These are phyloP conservation scores for Empidonax alnorum DNA, from an alignment of 2,113 vertebrate species.

Conservation along the genomic window DNA sequence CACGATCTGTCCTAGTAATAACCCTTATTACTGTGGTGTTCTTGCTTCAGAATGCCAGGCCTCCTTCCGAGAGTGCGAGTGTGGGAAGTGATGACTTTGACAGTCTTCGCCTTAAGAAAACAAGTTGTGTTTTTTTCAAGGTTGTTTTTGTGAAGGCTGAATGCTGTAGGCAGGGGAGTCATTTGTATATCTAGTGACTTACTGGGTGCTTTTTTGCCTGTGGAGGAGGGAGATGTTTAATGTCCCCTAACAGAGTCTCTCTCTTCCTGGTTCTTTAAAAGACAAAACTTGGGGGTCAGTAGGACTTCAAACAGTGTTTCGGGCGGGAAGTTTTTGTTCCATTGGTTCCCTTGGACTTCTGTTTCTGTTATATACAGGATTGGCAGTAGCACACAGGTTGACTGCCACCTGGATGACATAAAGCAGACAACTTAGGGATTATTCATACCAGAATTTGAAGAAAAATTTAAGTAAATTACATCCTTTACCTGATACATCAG, in stretches of 20 bases:
- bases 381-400: background rate
- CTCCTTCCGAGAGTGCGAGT: background rate
- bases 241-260: background rate
- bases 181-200: background rate
- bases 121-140: background rate
- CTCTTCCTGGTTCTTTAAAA: background rate
- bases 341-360: background rate
- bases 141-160: background rate
- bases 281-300: background rate
- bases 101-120: constrained; percentile 7
- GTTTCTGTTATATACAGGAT: background rate
- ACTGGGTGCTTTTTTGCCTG: background rate
- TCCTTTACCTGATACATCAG: background rate
- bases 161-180: background rate
- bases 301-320: background rate
- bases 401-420: background rate
- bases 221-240: background rate
- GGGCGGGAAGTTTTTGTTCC: background rate
- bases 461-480: background rate
- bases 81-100: constrained; percentile 17
- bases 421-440: background rate
- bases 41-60: background rate
- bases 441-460: background rate
- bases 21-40: background rate
- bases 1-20: background rate